phyloP scores from a whole-genome alignment of 2,888 invertebrate genomes.

The Oscheius sp. region DNA sequence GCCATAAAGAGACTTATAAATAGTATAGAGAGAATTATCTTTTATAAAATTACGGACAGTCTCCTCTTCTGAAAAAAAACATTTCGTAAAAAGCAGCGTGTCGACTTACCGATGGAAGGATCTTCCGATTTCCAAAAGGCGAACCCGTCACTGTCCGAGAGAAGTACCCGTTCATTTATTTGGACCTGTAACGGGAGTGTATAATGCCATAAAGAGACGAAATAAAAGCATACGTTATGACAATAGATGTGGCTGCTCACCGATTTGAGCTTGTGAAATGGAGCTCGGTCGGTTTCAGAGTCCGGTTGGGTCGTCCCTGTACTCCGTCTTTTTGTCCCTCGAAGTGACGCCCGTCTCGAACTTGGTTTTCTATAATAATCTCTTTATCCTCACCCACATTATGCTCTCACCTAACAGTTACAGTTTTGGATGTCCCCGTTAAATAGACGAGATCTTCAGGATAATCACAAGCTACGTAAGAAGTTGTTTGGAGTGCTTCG shows the following conservation, averaged over 20 bases:
- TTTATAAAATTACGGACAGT: neutral
- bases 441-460: conserved; percentile 21
- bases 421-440: conserved; percentile 14
- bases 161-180: conserved; percentile 34
- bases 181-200: conserved; percentile 12
- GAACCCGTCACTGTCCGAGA: conserved; percentile 39
- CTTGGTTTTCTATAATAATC: conserved; percentile 3
- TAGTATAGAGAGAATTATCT: conserved; percentile 24
- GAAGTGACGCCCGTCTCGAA: neutral
- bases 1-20: conserved; percentile 32
- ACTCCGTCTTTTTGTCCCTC: conserved; percentile 7
- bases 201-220: no score
- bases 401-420: neutral
- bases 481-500: neutral
- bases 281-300: conserved; percentile 9
- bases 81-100: neutral
- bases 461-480: neutral
- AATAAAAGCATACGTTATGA: neutral
- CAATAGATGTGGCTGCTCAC: conserved; percentile 15
- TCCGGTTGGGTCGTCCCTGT: conserved; percentile 23
- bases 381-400: neutral
- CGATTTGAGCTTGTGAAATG: conserved; percentile 9
- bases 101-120: conserved; percentile 5
- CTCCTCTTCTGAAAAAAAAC: conserved; percentile 19
- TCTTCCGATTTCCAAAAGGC: conserved; percentile 28